phyloP scores from a whole-genome alignment of 2,888 invertebrate species.

The Caenorhabditis sp. region DNA sequence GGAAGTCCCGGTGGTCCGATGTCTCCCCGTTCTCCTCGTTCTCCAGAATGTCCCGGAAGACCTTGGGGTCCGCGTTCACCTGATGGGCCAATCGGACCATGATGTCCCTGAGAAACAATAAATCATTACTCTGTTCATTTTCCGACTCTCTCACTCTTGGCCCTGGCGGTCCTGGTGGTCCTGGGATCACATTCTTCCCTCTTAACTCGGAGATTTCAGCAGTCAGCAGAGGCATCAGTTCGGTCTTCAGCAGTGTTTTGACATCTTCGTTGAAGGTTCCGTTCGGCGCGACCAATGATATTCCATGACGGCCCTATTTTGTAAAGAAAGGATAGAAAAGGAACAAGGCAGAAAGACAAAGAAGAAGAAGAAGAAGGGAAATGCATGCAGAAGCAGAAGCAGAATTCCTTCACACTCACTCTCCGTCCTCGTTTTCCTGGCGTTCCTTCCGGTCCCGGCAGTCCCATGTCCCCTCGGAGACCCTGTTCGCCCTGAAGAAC shows the following conservation, averaged over 20 bases:
- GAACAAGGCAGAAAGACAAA: conserved; percentile 26
- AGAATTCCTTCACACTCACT: conserved; percentile 60
- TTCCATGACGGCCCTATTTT: conserved; percentile 51
- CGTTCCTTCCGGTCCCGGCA: conserved; percentile 71
- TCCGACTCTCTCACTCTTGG: conserved; percentile 58
- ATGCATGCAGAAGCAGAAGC: conserved; percentile 33
- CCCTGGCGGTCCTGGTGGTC: conserved; percentile 70
- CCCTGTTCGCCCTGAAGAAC: conserved; percentile 72
- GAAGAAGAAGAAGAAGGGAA: conserved; percentile 4
- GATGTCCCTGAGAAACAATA: conserved; percentile 29
- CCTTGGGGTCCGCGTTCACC: conserved; percentile 73
- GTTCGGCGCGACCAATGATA: conserved; percentile 43
- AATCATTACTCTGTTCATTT: not conserved
- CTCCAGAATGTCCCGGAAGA: conserved; percentile 75
- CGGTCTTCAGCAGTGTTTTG: conserved; percentile 45
- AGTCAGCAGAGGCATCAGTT: conserved; percentile 65
- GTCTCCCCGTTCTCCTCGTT: conserved; percentile 76
- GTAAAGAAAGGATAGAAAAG: conserved; percentile 35
- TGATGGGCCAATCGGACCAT: conserved; percentile 52
- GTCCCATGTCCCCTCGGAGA: conserved; percentile 70
- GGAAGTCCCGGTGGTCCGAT: conserved; percentile 76
- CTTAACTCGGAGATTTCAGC: conserved; percentile 62
- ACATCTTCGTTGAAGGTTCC: conserved; percentile 48
- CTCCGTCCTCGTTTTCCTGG: conserved; percentile 74
- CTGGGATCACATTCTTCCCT: conserved; percentile 62